phyloP scores from a whole-genome alignment of 2,888 invertebrate genomes.

The Parasteatoda lunata region DNA sequence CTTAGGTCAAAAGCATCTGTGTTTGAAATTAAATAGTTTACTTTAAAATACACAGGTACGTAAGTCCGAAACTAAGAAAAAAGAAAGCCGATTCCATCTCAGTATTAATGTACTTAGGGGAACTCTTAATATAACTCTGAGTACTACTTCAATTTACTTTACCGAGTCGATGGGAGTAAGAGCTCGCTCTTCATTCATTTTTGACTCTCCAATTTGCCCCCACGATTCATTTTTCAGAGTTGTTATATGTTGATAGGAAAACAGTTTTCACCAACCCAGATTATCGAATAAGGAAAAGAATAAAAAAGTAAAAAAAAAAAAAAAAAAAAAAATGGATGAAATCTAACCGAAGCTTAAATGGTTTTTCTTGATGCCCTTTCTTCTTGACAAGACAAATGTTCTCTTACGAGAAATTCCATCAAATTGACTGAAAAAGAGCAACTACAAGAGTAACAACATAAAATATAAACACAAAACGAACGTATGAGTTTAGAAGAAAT shows the following conservation, averaged over 20 bases:
- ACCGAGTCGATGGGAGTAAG: conserved; percentile 42
- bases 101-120: conserved; percentile 25
- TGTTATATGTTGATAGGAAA: conserved; percentile 67
- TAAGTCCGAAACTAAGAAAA: not conserved
- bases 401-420: conserved; percentile 53
- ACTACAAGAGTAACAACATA: conserved; percentile 13
- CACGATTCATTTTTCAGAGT: conserved; percentile 62
- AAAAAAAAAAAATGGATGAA: conserved; percentile 35
- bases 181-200: conserved; percentile 63
- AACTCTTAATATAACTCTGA: conserved; percentile 54
- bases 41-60: too few relatives aligned
- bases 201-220: conserved; percentile 61
- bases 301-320: not conserved
- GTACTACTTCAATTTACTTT: conserved; percentile 51
- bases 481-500: conserved; percentile 38
- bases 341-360: conserved; percentile 61
- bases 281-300: conserved; percentile 33
- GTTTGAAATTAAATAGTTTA: too few relatives aligned
- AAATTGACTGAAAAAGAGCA: conserved; percentile 56
- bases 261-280: conserved; percentile 61
- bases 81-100: conserved; percentile 12
- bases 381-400: conserved; percentile 66
- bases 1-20: too few relatives aligned
- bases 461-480: conserved; percentile 23
- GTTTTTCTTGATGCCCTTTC: conserved; percentile 64